A percentile compares a stretch with the other conserved stretches of the same genome.
phyloP scores from a whole-genome alignment of 2,797 vertebrate genomes.

The Enteromius anoplus region DNA sequence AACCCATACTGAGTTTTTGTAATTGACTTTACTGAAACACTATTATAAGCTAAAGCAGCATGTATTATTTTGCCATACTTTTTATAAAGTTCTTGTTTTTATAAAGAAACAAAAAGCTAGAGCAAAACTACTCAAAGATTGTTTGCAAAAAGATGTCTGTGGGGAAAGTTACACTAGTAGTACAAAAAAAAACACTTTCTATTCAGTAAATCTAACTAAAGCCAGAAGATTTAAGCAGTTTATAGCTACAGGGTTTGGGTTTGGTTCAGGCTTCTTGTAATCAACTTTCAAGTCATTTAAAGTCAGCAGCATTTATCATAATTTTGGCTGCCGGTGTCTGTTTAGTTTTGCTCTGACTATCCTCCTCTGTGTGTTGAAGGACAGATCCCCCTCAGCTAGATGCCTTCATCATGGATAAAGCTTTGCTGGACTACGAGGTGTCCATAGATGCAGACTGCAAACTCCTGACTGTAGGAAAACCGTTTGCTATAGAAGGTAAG shows the following conservation, averaged over 20 bases:
- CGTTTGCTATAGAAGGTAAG: constrained; percentile 94
- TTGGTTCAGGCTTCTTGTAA: constrained; percentile 7
- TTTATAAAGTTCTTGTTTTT: constrained; percentile 6
- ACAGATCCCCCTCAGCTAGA: constrained; percentile 92
- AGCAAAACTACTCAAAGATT: not conserved
- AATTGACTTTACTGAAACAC: not conserved
- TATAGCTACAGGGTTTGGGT: not conserved
- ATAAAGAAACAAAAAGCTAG: not conserved
- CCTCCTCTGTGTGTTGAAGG: constrained; percentile 75
- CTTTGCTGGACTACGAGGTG: constrained; percentile 94
- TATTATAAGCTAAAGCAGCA: constrained; percentile 4
- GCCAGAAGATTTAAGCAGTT: constrained; percentile 4
- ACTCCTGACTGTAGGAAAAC: constrained; percentile 92
- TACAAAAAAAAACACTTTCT: constrained; percentile 5
- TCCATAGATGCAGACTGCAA: constrained; percentile 95
- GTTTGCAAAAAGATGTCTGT: not conserved
- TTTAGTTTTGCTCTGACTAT: constrained; percentile 36
- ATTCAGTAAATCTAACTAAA: constrained; percentile 10
- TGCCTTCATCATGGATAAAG: constrained; percentile 98
- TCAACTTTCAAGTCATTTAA: constrained; percentile 17
- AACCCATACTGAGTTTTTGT: not conserved
- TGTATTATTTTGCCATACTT: not conserved
- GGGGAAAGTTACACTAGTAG: not conserved
- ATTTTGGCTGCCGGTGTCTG: constrained; percentile 1
- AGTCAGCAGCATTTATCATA: constrained; percentile 9